Base-by-base conservation (phyloP, 2,888 invertebrate genomes). In the Furcula furcula region DNA sequence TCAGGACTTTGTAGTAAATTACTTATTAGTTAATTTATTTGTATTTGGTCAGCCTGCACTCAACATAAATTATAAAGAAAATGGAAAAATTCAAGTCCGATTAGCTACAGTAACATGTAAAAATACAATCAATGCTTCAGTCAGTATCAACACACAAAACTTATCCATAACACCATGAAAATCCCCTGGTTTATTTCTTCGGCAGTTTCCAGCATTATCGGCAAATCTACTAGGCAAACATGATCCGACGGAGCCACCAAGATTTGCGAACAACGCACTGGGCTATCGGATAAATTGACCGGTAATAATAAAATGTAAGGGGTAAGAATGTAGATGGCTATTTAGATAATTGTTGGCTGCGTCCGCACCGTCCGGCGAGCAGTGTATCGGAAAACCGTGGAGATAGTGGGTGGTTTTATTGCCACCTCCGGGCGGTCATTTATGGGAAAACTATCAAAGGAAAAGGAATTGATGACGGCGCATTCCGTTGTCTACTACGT, bases 241-340 rank as follows among this genome's bases (percentile, higher is more conserved):
- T 58, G 66, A 70, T 56, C 60, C 60, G 50, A 50, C 64, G 70
- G 72, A 81, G 80, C 57, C 60, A 76, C 77, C 71, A 77, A 85
- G 82, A 84, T 82, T 81, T 81, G 83, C 84, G 69, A 76, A 83
- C 79, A 64, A 46, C 56, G 55, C 61, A 75, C 40, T 20, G 42
- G 46, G 46, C 65, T 54, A 65, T 78, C 75, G 77, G 84, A 83
- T 84, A 88, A 87, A 89, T 88, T 87, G 89, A 84, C 87, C 88
- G 86, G 86, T 83, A 86, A 84, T 89, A 88, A 89, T 87, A 89
- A 89, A 89, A 83, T 76, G 85, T 84, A 89, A 88, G 85, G 84
- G 88, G 88, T 87, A 87, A 86, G 85, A 88, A 88, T 86, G 85
- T 82, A 89, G 89, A 89, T 89, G 80, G 87, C 89, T 84, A 89